Conservation (phyloP, 2,797 vertebrate species). For the Pseudomugil tenellus region DNA sequence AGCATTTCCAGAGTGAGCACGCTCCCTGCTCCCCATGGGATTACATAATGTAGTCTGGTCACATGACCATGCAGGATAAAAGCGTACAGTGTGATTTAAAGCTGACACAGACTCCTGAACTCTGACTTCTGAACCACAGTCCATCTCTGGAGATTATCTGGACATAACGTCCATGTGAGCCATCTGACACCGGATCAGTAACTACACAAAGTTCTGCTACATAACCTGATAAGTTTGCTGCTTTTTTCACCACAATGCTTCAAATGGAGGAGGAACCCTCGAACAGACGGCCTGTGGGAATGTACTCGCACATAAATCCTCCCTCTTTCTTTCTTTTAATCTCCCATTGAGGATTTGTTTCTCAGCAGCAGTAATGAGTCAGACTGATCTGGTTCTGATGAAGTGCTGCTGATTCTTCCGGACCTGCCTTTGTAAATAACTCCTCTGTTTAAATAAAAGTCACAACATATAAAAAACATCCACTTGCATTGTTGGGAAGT, state of each 20-base stretch:
- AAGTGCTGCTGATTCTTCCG: too few species aligned
- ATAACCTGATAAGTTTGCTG: not conserved
- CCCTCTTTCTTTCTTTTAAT: too few species aligned
- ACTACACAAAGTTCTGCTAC: not conserved
- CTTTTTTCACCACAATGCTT: not conserved
- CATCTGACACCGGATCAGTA: not conserved
- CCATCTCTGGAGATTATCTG: not conserved
- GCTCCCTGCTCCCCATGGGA: too few species aligned
- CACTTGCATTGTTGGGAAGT: too few species aligned
- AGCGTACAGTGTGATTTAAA: not conserved
- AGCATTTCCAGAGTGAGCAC: too few species aligned
- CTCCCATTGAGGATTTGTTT: too few species aligned
- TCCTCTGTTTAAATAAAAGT: too few species aligned
- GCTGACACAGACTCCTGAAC: not conserved
- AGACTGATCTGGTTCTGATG: too few species aligned
- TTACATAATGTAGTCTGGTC: too few species aligned
- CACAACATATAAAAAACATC: too few species aligned
- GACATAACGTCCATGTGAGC: not conserved
- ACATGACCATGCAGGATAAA: not conserved
- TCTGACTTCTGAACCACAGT: conserved; percentile 1
- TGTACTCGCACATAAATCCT: not conserved
- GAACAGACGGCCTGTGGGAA: not conserved
- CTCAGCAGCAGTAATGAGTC: too few species aligned
- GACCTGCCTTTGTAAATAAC: too few species aligned
- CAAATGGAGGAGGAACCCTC: not conserved